These are phyloP conservation scores for Theretra japonica DNA, from an alignment of 2,888 invertebrate genomes.

Conservation along the genomic window DNA sequence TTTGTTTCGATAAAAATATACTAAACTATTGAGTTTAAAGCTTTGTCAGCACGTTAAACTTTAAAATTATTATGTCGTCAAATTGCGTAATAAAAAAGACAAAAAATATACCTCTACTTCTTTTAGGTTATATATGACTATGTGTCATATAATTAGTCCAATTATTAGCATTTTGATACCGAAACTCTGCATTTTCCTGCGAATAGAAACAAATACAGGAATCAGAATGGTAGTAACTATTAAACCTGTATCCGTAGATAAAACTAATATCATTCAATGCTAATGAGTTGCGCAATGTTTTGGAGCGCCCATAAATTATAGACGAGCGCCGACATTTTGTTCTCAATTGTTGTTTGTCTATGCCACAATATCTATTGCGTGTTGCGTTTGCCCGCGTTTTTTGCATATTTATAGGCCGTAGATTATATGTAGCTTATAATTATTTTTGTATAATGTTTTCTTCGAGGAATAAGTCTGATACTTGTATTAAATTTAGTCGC, in stretches of 20 bases:
- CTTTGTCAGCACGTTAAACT: too few species aligned
- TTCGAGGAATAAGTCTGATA: too few species aligned
- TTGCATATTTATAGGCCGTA: conserved; percentile 14
- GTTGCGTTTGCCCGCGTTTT: conserved; percentile 13
- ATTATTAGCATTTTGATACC: not conserved
- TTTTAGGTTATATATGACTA: too few species aligned
- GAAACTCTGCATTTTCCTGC: not conserved
- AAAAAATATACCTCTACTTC: too few species aligned
- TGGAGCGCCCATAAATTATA: conserved; percentile 15
- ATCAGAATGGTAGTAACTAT: conserved; percentile 1
- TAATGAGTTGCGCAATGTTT: conserved; percentile 27
- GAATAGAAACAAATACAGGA: conserved; percentile 8
- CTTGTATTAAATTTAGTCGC: too few species aligned
- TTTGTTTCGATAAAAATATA: too few species aligned
- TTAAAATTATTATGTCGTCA: too few species aligned
- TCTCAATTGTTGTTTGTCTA: conserved; percentile 28
- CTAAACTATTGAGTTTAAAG: too few species aligned
- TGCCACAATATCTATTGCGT: not conserved
- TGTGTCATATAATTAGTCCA: not conserved
- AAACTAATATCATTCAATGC: conserved; percentile 29
- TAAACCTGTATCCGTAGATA: conserved; percentile 26
- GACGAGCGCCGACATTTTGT: conserved; percentile 27
- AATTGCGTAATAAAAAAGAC: too few species aligned
- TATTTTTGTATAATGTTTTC: too few species aligned
- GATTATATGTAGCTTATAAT: conserved; percentile 2